Evolutionary conservation across 2,888 invertebrate genomes (phyloP).

Genomic region (Metellina segmentata): DNA sequence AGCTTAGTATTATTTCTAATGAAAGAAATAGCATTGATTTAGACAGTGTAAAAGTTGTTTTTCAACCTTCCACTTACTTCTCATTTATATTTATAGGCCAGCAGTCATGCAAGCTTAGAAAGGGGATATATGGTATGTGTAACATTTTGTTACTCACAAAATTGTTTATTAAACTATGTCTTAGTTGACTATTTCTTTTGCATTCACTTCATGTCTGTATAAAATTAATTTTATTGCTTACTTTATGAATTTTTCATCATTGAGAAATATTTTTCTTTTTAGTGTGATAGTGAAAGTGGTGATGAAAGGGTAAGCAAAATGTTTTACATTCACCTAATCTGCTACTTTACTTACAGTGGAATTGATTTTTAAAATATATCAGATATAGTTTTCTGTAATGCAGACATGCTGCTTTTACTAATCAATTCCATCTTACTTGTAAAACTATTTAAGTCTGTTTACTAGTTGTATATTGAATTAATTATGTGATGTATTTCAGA

Average conservation of each 20-base stretch:
- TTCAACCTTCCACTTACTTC: not conserved
- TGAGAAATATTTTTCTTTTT: not conserved
- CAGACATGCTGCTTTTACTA: no score
- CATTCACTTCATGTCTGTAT: not conserved
- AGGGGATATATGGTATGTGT: constrained; percentile 66
- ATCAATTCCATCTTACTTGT: no score
- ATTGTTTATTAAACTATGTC: not conserved
- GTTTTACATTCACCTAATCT: no score
- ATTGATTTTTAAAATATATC: not conserved
- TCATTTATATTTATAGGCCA: constrained; percentile 54
- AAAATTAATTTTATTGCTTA: not conserved
- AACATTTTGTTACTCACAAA: not conserved
- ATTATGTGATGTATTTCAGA: no score
- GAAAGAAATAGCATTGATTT: not conserved
- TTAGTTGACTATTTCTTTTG: not conserved
- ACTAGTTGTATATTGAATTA: no score
- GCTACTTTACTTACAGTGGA: no score
- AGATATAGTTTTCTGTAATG: not conserved
- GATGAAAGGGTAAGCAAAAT: constrained; percentile 70
- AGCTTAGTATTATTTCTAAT: not conserved
- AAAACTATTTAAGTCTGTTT: no score
- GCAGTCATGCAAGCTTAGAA: constrained; percentile 75
- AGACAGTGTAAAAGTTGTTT: not conserved
- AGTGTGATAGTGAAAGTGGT: constrained; percentile 76
- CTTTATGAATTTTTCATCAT: not conserved